phyloP scores from a whole-genome alignment of 1,140 invertebrate species.

The Amyelois transitella region DNA sequence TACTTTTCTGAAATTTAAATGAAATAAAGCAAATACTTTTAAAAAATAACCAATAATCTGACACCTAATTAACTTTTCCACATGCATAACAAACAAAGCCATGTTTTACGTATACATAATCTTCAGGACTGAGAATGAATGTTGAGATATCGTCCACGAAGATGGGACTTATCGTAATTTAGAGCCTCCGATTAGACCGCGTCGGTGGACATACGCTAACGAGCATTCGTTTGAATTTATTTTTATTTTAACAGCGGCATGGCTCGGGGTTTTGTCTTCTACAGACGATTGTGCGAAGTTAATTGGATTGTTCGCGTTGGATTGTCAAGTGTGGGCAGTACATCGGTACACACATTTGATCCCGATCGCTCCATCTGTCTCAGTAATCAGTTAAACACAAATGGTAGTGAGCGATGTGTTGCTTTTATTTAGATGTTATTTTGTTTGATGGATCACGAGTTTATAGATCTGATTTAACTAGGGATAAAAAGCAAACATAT shows the following conservation, averaged over 20 bases:
- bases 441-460: too few relatives aligned
- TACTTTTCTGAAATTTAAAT: too few relatives aligned
- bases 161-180: constrained; percentile 68
- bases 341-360: constrained; percentile 13
- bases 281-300: constrained; percentile 56
- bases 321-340: constrained; percentile 17
- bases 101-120: constrained; percentile 52
- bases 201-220: constrained; percentile 64
- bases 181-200: constrained; percentile 65
- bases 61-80: constrained; percentile 22
- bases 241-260: constrained; percentile 65
- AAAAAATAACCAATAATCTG: neutral
- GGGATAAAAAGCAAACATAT: too few relatives aligned
- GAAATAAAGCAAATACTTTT: neutral
- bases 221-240: constrained; percentile 65
- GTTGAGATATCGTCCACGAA: constrained; percentile 58
- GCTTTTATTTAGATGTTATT: neutral
- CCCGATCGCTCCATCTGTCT: constrained; percentile 17
- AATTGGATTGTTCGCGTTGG: constrained; percentile 55
- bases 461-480: too few relatives aligned
- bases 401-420: neutral
- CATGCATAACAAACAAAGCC: constrained; percentile 52
- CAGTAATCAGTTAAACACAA: constrained; percentile 11
- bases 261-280: constrained; percentile 60
- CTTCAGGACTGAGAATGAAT: constrained; percentile 63